phyloP scores from a whole-genome alignment of 2,113 vertebrate genomes.

The Aldabrachelys gigantea region DNA sequence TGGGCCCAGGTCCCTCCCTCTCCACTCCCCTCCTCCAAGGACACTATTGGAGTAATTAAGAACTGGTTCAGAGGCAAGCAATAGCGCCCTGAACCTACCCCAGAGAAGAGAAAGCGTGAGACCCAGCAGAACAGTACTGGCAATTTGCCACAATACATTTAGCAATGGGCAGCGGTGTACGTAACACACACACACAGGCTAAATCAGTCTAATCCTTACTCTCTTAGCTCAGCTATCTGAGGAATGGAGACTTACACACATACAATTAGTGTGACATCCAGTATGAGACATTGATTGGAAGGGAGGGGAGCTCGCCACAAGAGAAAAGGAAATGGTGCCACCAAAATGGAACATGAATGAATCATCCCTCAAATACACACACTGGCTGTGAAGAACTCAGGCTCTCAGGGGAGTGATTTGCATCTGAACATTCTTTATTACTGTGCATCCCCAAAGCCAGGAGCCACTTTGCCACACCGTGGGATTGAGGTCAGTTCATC shows the following conservation, averaged over 20 bases:
- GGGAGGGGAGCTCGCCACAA: not conserved
- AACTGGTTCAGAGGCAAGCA: too few relatives aligned
- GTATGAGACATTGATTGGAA: not conserved
- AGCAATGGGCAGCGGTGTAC: not conserved
- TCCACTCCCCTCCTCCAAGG: too few relatives aligned
- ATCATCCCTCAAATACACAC: not conserved
- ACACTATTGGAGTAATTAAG: too few relatives aligned
- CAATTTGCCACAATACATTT: rapidly evolving
- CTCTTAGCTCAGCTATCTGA: not conserved
- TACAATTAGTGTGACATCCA: not conserved
- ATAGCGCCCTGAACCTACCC: too few relatives aligned
- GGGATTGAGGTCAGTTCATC: not conserved
- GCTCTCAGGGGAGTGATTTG: not conserved
- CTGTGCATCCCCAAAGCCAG: not conserved
- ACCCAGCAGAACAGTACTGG: too few relatives aligned
- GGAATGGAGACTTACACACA: not conserved
- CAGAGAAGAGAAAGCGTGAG: too few relatives aligned
- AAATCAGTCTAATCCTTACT: not conserved
- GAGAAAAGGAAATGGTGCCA: not conserved
- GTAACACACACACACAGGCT: not conserved
- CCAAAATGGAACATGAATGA: not conserved
- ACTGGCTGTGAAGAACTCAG: not conserved
- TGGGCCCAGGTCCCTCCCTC: too few relatives aligned
- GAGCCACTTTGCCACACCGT: not conserved
- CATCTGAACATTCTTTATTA: not conserved